A percentile compares a stretch with the other conserved stretches of the same genome.
Evolutionary conservation across 2,113 vertebrate species (phyloP).

Genomic region (Perccottus glenii): DNA sequence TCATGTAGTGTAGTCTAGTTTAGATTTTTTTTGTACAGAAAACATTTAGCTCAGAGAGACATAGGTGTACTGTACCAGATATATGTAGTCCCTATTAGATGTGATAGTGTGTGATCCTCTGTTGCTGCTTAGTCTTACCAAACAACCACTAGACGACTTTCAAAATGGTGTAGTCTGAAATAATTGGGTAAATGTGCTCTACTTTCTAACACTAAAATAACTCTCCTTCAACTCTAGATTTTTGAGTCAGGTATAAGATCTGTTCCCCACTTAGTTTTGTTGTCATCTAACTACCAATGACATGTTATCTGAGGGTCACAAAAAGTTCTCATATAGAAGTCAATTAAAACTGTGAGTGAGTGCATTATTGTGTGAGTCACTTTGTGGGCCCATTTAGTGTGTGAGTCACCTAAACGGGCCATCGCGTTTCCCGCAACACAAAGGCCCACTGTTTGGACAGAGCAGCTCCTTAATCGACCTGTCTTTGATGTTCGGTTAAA

Average conservation of each 20-base stretch:
- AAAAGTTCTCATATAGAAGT: constrained; percentile 55
- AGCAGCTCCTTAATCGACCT: constrained; percentile 58
- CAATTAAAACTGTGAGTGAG: constrained; percentile 49
- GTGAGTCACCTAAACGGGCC: constrained; percentile 64
- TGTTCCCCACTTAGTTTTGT: not conserved
- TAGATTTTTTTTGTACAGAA: no score
- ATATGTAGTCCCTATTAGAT: no score
- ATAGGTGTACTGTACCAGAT: no score
- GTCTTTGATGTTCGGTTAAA: constrained; percentile 67
- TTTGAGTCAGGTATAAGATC: not conserved
- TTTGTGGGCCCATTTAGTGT: constrained; percentile 42
- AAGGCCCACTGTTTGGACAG: constrained; percentile 51
- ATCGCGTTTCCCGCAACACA: constrained; percentile 53
- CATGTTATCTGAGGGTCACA: constrained; percentile 53
- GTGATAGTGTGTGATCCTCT: no score
- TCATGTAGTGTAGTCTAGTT: no score
- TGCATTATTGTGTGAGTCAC: constrained; percentile 67
- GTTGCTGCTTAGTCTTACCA: no score
- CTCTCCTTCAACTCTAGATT: no score
- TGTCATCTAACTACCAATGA: constrained; percentile 15
- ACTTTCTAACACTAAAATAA: no score
- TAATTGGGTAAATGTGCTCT: no score
- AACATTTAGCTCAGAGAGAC: no score
- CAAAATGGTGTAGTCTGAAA: no score
- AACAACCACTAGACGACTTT: no score